Percentiles rank a stretch among this genome's conserved stretches.
Evolutionary conservation across 2,797 vertebrate genomes (phyloP).

Genomic region (Garrulus glandarius): DNA sequence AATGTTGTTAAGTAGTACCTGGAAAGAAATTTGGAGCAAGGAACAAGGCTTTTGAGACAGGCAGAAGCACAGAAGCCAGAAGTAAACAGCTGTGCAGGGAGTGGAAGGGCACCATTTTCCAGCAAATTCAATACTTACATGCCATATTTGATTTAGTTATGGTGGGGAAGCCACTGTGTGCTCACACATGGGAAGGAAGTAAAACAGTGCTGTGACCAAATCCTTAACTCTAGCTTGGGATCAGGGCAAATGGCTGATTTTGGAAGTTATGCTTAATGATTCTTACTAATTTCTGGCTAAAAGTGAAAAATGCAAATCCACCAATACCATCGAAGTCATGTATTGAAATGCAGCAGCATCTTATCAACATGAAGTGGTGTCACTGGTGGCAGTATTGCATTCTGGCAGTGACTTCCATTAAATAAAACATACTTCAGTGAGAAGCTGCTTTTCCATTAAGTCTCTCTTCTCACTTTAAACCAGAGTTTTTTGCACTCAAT

Average conservation of each 20-base stretch:
- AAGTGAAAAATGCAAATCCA: not conserved
- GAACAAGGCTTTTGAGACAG: not conserved
- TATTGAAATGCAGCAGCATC: not conserved
- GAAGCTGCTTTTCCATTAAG: not conserved
- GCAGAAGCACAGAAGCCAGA: not conserved
- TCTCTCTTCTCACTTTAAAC: not conserved
- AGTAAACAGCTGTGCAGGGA: not conserved
- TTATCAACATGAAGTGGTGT: not conserved
- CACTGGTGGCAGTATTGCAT: not conserved
- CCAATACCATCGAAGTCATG: fast-evolving
- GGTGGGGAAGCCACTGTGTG: not conserved
- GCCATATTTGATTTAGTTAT: not conserved
- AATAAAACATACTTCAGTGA: not conserved
- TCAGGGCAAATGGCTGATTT: not conserved
- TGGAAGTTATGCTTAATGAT: not conserved
- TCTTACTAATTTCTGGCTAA: not conserved
- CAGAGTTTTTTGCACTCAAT: not conserved
- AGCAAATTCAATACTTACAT: not conserved
- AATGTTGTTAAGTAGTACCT: not conserved
- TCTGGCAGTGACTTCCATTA: not conserved
- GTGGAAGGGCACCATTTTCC: not conserved
- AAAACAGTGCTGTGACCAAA: not conserved
- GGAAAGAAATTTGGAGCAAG: not conserved
- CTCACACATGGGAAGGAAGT: not conserved
- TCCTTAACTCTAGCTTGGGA: not conserved